Evolutionary conservation across 1,140 invertebrate genomes (phyloP).

Genomic region (Rhyacophila brunnea): DNA sequence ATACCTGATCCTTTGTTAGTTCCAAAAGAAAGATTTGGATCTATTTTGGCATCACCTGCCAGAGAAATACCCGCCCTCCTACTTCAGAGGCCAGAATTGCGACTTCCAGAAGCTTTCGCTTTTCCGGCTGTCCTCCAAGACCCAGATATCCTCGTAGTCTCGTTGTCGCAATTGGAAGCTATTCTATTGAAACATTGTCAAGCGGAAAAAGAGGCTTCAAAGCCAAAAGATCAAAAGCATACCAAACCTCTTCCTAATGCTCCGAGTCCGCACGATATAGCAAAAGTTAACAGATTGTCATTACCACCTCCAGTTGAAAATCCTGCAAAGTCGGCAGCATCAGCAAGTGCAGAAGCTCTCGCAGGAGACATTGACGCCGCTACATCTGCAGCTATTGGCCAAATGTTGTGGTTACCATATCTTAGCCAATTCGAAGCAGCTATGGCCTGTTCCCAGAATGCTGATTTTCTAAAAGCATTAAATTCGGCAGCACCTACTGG

Average conservation of each 20-base stretch:
- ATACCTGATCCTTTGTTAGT: slow-evolving; percentile 79
- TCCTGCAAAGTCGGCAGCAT: slow-evolving; percentile 22
- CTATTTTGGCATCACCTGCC: slow-evolving; percentile 69
- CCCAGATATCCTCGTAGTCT: slow-evolving; percentile 76
- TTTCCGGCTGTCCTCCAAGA: slow-evolving; percentile 71
- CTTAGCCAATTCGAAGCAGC: slow-evolving; percentile 60
- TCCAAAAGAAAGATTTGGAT: slow-evolving; percentile 69
- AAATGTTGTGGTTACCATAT: slow-evolving; percentile 70
- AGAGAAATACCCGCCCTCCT: slow-evolving; percentile 74
- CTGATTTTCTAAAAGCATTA: slow-evolving; percentile 52
- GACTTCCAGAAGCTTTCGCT: slow-evolving; percentile 68
- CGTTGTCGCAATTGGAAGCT: slow-evolving; percentile 71
- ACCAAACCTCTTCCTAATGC: slow-evolving; percentile 9
- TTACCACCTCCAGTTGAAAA: slow-evolving; percentile 15
- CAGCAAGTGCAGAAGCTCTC: slow-evolving; percentile 44
- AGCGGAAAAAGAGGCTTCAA: slow-evolving; percentile 37
- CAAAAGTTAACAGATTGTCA: background rate
- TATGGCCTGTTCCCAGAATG: slow-evolving; percentile 50
- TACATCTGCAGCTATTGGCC: slow-evolving; percentile 64
- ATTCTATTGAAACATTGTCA: slow-evolving; percentile 59
- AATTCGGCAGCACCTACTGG: slow-evolving; percentile 44
- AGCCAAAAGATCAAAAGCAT: slow-evolving; percentile 18
- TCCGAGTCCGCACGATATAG: background rate
- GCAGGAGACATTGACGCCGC: slow-evolving; percentile 65
- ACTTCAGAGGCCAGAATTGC: slow-evolving; percentile 65